Evolutionary conservation across 2,888 invertebrate species (phyloP).

Genomic region (Chymomyza amoena): DNA sequence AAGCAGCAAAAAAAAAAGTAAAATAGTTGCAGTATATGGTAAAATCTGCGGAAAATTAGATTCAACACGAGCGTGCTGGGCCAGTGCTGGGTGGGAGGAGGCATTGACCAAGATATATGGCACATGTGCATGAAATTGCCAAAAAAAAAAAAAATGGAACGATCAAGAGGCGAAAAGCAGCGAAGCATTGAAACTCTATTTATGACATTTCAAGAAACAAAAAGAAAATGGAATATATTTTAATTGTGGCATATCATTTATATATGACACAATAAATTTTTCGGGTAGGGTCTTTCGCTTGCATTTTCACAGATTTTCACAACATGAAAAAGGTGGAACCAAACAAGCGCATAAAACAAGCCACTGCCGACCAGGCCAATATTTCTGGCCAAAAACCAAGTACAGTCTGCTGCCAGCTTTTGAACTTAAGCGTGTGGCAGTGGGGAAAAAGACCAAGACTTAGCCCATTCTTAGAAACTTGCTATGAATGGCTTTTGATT

Average conservation of each 20-base stretch:
- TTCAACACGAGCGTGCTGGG: slow-evolving; percentile 24
- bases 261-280: background rate
- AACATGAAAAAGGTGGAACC: slow-evolving; percentile 43
- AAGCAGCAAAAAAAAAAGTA: slow-evolving; percentile 10
- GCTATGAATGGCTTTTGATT: slow-evolving; percentile 29
- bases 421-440: background rate
- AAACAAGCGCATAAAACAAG: background rate
- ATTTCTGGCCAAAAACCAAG: slow-evolving; percentile 1
- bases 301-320: slow-evolving; percentile 8
- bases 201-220: slow-evolving; percentile 40
- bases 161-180: background rate
- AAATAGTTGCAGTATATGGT: slow-evolving; percentile 29
- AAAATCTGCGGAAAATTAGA: slow-evolving; percentile 70
- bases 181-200: slow-evolving; percentile 21
- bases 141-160: background rate
- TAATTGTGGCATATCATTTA: slow-evolving; percentile 37
- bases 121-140: background rate
- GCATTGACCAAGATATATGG: background rate
- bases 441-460: background rate
- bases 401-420: background rate
- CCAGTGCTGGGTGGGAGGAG: background rate
- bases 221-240: slow-evolving; percentile 32
- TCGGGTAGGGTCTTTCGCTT: slow-evolving; percentile 1
- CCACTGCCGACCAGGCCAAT: background rate
- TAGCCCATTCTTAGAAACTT: background rate